Base-by-base conservation (phyloP, 2,113 vertebrate genomes). In the Pachycephala philippinensis region DNA sequence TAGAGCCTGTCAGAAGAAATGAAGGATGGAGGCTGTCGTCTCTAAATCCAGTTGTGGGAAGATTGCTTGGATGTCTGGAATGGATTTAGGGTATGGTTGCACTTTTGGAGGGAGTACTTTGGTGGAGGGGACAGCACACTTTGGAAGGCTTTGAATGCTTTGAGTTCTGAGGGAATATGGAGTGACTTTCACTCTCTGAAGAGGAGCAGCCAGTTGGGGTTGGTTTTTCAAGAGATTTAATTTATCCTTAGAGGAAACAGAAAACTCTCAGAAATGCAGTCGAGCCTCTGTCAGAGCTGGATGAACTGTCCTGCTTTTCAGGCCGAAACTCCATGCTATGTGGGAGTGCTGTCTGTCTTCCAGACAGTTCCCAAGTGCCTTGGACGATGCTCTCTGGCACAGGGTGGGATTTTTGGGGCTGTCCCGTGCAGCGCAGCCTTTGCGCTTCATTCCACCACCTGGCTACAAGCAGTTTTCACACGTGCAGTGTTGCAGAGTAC, bases 311-410 rank as follows among this genome's bases (percentile, higher is more conserved):
- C 37, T 49, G 30, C 10, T 75, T 63, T 84, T 68, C 63, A 23
- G 49, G 28, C 15, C 79, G 50, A 52, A 77, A 12, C 27, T 52
- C 2, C 33, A 11, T 50, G 11, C 20, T 40, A 10, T 16, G 6
- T 60, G n/a, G 3, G 11, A 6, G 1, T n/a, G 9, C 52, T 57
- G 20, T 3, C 0, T 39, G 12, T 57, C 15, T 71, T 75, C 61
- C 24, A 17, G 33, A 50, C 3, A 0, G 20, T 40, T 70, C 56
- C 27, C 2, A 15, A 15, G 7, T 13, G 18, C 69, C 39, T 49
- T 49, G 61, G 70, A 35, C 30, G 49, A 3, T 47, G 26, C 24
- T 35, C 2, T 40, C 14, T 49, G 47, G 21, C 54, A 31, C 21
- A 10, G 6, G 9, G 8, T 31, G 30, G 15, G 21, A 16, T 35